A percentile compares a stretch with the other conserved stretches of the same genome.
Conservation (phyloP, 2,113 vertebrate species). For the Trematocara macrostoma region DNA sequence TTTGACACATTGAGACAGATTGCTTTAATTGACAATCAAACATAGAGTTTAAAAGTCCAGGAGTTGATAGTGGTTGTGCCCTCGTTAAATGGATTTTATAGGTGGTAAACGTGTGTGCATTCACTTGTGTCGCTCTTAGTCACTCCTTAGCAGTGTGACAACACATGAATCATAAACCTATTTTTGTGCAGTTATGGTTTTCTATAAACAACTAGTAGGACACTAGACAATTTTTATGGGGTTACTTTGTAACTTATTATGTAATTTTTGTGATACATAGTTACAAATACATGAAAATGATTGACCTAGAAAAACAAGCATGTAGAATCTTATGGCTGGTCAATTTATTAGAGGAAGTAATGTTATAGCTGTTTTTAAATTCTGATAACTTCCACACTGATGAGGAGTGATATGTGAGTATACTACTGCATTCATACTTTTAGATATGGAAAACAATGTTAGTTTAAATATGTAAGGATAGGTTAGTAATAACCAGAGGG, state of each 20-base stretch:
- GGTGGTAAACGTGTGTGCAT: not conserved
- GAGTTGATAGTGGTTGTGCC: not conserved
- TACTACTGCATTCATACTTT: not conserved
- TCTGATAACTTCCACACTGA: not conserved
- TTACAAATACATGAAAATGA: not conserved
- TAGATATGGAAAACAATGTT: not conserved
- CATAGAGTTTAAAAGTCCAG: not conserved
- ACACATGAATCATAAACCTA: not conserved
- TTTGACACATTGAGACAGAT: not conserved
- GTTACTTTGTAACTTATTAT: not conserved
- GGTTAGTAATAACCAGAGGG: not conserved
- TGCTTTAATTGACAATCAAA: not conserved
- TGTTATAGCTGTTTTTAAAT: not conserved
- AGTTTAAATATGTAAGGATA: not conserved
- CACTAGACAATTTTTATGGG: not conserved
- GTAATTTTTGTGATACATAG: not conserved
- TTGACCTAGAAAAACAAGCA: not conserved
- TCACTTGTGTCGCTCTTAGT: not conserved
- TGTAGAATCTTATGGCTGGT: not conserved
- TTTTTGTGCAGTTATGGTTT: constrained; percentile 11
- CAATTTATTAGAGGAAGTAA: not conserved
- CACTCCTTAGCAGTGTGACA: not conserved
- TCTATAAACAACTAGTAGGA: not conserved
- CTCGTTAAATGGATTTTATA: not conserved
- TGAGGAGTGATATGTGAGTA: not conserved